Percentiles rank a stretch among this genome's conserved stretches.
Evolutionary conservation across 2,113 vertebrate species (phyloP).

Genomic region (Poeciliopsis prolifica): DNA sequence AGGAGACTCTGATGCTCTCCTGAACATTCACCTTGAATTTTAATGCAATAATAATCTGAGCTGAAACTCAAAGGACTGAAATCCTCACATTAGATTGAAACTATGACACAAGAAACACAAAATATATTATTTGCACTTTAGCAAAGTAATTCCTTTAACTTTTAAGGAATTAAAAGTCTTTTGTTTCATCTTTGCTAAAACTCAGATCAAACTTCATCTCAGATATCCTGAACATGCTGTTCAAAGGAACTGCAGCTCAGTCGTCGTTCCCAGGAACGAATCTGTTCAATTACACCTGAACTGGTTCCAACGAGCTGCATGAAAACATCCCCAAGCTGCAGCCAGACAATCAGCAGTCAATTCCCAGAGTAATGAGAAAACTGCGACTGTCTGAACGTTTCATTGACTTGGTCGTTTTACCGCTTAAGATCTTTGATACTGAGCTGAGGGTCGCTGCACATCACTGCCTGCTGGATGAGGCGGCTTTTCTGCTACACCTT

Average conservation of each 20-base stretch:
- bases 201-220: too few species aligned
- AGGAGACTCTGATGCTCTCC: too few species aligned
- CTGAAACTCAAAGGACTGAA: neutral
- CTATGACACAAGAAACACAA: too few species aligned
- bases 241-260: neutral
- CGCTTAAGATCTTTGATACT: conserved; percentile 11
- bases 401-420: conserved; percentile 15
- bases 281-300: neutral
- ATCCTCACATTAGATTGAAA: neutral
- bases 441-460: neutral
- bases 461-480: neutral
- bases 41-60: too few species aligned
- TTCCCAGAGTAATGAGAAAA: conserved; percentile 25
- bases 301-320: conserved; percentile 1
- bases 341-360: conserved; percentile 6
- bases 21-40: too few species aligned
- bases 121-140: too few species aligned
- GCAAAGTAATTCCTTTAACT: too few species aligned
- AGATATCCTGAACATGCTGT: neutral
- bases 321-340: conserved; percentile 10
- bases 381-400: conserved; percentile 18
- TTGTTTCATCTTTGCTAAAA: too few species aligned
- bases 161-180: too few species aligned
- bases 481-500: neutral
- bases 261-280: neutral